Conservation (phyloP, 2,888 invertebrate genomes). For the Watsonalla cultraria region DNA sequence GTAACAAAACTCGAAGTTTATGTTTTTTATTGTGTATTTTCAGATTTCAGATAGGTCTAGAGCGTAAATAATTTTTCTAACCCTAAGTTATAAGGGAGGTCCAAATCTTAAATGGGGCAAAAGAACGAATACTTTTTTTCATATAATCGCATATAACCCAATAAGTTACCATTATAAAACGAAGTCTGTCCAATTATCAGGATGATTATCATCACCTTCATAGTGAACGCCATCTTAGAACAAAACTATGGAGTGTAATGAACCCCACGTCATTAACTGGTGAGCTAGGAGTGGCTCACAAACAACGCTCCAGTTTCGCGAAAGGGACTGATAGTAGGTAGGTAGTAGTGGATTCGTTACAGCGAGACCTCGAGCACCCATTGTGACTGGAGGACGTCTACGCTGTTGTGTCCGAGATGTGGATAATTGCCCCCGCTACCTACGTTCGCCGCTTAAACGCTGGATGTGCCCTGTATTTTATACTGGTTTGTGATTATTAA, state of each 20-base stretch:
- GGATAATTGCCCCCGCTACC: constrained; percentile 71
- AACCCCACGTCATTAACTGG: constrained; percentile 70
- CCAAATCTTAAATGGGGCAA: too few species aligned
- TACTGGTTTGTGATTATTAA: too few species aligned
- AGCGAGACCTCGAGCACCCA: constrained; percentile 67
- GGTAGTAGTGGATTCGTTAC: constrained; percentile 74
- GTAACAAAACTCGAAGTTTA: too few species aligned
- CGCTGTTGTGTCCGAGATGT: constrained; percentile 75
- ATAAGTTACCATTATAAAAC: too few species aligned
- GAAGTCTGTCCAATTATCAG: too few species aligned
- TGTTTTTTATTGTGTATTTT: too few species aligned
- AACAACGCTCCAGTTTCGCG: constrained; percentile 71
- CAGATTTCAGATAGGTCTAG: too few species aligned
- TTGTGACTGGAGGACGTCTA: constrained; percentile 73
- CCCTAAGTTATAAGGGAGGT: too few species aligned
- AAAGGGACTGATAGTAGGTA: constrained; percentile 62
- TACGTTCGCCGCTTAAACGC: constrained; percentile 15
- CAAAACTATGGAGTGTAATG: constrained; percentile 40
- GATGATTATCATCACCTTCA: too few species aligned
- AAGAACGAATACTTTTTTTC: too few species aligned
- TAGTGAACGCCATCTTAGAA: not conserved
- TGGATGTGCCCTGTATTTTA: constrained; percentile 5
- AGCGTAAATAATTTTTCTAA: too few species aligned
- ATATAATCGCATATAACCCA: too few species aligned
- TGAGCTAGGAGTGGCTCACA: constrained; percentile 57